phyloP scores from a whole-genome alignment of 53 echinoderm and acorn worm species.

The Patiria pectinifera region DNA sequence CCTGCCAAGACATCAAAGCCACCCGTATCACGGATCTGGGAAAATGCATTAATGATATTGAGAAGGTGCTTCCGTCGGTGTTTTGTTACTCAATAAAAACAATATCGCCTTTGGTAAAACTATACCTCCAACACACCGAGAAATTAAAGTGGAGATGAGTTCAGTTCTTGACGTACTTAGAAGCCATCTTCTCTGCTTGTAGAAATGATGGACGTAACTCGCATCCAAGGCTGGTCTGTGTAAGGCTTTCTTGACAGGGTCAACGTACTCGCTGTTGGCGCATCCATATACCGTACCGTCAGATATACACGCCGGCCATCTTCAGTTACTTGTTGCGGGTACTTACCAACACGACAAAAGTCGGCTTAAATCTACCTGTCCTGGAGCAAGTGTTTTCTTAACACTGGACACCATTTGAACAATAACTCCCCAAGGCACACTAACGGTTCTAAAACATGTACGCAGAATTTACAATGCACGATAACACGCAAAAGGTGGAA shows the following conservation, averaged over 20 bases:
- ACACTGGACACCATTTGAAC: conserved; percentile 1
- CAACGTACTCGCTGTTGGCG: neutral
- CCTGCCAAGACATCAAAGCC: neutral
- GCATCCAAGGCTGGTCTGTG: neutral
- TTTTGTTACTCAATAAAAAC: conserved; percentile 4
- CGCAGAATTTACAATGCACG: conserved; percentile 3
- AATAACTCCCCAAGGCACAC: neutral
- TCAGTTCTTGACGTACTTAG: neutral
- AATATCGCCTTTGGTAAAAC: conserved; percentile 3
- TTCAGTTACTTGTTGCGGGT: conserved; percentile 34
- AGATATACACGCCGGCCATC: neutral
- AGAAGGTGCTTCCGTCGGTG: neutral
- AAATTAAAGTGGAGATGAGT: neutral
- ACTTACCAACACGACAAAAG: neutral
- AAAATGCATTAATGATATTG: conserved; percentile 1
- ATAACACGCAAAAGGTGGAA: conserved; percentile 21
- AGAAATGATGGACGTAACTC: neutral
- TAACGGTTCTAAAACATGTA: neutral
- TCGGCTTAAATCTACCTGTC: neutral
- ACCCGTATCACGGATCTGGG: neutral
- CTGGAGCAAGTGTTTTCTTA: conserved; percentile 25
- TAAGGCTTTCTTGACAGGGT: conserved; percentile 1
- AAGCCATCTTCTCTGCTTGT: neutral
- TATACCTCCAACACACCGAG: neutral
- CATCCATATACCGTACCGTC: neutral